phyloP scores from a whole-genome alignment of 2,113 vertebrate species.

The Spheniscus mendiculus region DNA sequence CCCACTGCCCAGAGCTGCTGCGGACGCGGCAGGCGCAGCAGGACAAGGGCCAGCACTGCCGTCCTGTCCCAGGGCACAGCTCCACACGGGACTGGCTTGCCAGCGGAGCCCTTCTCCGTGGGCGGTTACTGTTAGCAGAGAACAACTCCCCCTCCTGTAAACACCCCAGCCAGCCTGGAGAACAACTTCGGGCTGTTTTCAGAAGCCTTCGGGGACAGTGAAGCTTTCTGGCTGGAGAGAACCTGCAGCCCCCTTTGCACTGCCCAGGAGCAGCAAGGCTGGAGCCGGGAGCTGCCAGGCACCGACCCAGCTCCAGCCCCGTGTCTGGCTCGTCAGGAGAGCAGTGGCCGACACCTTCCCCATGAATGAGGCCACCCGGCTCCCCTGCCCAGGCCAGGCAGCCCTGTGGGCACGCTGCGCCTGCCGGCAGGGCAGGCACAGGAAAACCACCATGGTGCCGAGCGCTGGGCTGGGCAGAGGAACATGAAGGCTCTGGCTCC shows the following conservation, averaged over 20 bases:
- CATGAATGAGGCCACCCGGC: accelerated
- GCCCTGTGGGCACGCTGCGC: accelerated
- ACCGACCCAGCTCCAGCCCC: background rate
- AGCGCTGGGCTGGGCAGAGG: background rate
- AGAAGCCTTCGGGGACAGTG: background rate
- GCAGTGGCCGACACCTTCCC: too few species aligned
- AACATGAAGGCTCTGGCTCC: background rate
- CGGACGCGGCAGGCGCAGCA: background rate
- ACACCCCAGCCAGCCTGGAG: accelerated
- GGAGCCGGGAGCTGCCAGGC: background rate
- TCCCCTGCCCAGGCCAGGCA: background rate
- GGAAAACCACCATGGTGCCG: accelerated
- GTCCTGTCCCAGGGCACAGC: background rate
- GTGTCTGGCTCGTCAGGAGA: background rate
- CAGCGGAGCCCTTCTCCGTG: accelerated
- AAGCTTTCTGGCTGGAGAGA: background rate
- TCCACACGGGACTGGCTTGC: accelerated
- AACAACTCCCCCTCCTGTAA: background rate
- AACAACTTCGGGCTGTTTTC: background rate
- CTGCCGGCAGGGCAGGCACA: accelerated
- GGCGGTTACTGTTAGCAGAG: background rate
- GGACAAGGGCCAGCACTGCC: background rate
- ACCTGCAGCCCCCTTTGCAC: background rate
- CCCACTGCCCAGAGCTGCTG: background rate
- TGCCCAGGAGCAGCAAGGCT: background rate